Base-by-base conservation (phyloP, 2,888 invertebrate genomes). In the Latrodectus elegans region DNA sequence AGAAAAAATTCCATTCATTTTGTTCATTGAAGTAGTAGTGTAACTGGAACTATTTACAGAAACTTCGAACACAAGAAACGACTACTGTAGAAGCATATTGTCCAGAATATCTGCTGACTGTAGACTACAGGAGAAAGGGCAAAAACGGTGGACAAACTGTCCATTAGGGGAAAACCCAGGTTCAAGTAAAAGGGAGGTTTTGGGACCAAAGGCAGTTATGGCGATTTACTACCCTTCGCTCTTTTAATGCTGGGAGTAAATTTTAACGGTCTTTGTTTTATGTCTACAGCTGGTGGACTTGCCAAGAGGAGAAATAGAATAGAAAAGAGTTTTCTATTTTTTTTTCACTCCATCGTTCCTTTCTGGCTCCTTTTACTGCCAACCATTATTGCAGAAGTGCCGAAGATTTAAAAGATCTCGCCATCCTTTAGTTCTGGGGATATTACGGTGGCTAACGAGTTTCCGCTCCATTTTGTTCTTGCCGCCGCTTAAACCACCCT, bases 181-280 rank as follows among this genome's bases (percentile, higher is more conserved):
- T n/a, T 22, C 70, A 10, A 9, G 70, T 67, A 52, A 22, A 52
- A 26, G 64, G 68, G 60, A 74, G 72, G 26, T 77, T 86, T 86
- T 81, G 67, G 67, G 77, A 72, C 55, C 81, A n/a, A 67, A 22
- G 77, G 81, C 86, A 87, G 86, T 87, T 87, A 81, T 65, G 86
- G 81, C 86, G 86, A 87, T 87, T 87, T 87, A 87, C 86, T 87
- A 60, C 86, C 72, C 22, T 68, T 55, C 67, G 71, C 75, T n/a
- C 86, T 87, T 81, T 87, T 87, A 87, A 87, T 87, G 86, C 81
- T 12, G 73, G 81, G 68, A 76, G 86, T 87, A 87, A 87, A 87
- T 87, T 87, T 87, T 87, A 87, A 87, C 86, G 86, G 86, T 81
- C 86, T 87, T 87, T 81, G 81, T 87, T 87, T 87, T 81, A 87